phyloP scores from a whole-genome alignment of 2,113 vertebrate genomes.

The Pseudolaguvia tuberculata region DNA sequence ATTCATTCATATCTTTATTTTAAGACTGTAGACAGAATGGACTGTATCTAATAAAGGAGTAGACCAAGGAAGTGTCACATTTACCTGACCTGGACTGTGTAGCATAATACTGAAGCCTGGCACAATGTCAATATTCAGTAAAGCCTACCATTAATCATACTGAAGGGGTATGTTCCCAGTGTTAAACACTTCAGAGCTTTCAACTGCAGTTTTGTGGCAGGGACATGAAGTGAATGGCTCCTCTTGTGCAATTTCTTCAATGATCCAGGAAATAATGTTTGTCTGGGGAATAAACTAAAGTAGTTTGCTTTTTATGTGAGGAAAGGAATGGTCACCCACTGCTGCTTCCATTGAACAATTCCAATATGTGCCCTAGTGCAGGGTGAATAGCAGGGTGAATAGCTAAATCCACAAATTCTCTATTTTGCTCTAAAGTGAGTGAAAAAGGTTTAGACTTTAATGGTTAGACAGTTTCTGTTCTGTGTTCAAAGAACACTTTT shows the following conservation, averaged over 20 bases:
- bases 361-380: background rate
- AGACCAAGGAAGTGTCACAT: background rate
- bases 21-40: background rate
- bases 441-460: background rate
- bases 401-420: too few species aligned
- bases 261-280: slow-evolving; percentile 1
- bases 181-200: background rate
- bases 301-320: background rate
- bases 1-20: background rate
- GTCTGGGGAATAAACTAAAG: background rate
- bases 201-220: background rate
- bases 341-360: background rate
- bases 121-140: background rate
- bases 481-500: background rate
- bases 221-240: background rate
- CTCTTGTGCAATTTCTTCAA: background rate
- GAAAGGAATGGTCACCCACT: background rate
- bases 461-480: background rate
- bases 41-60: background rate
- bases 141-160: background rate
- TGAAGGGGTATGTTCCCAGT: background rate
- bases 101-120: background rate
- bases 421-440: background rate
- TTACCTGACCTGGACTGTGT: slow-evolving; percentile 1
- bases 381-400: too few species aligned